A percentile compares a stretch with the other conserved stretches of the same genome.
Evolutionary conservation across 2,797 vertebrate genomes (phyloP).

Genomic region (Eulemur albifrons): DNA sequence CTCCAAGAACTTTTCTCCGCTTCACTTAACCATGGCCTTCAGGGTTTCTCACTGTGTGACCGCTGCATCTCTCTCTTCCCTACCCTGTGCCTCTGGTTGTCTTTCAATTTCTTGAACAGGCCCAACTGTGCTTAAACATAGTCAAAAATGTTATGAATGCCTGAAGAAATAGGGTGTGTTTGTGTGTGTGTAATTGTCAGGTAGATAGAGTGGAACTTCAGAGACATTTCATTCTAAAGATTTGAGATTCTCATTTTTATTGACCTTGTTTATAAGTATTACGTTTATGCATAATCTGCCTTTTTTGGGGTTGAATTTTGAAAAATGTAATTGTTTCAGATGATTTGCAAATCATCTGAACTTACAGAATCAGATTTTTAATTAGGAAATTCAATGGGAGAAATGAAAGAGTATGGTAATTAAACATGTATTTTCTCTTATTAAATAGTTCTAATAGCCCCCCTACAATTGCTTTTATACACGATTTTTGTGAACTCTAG

Average conservation of each 20-base stretch:
- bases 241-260: not conserved
- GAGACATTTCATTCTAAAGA: not conserved
- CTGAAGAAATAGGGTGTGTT: not conserved
- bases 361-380: not conserved
- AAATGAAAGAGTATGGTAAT: not conserved
- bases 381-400: not conserved
- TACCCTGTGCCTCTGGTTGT: not conserved
- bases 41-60: accelerated
- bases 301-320: not conserved
- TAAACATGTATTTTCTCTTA: not conserved
- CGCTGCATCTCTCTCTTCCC: not conserved
- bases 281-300: not conserved
- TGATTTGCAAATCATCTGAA: slow-evolving; percentile 29
- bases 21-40: not conserved
- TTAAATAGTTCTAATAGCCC: not conserved
- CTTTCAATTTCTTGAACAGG: not conserved
- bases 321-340: slow-evolving; percentile 3
- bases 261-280: not conserved
- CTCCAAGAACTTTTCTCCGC: not conserved
- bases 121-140: not conserved
- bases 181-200: not conserved
- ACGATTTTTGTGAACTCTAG: not conserved
- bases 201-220: not conserved
- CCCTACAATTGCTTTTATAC: not conserved
- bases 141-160: not conserved